phyloP scores from a whole-genome alignment of 2,888 invertebrate species.

The Deilephila porcellus region DNA sequence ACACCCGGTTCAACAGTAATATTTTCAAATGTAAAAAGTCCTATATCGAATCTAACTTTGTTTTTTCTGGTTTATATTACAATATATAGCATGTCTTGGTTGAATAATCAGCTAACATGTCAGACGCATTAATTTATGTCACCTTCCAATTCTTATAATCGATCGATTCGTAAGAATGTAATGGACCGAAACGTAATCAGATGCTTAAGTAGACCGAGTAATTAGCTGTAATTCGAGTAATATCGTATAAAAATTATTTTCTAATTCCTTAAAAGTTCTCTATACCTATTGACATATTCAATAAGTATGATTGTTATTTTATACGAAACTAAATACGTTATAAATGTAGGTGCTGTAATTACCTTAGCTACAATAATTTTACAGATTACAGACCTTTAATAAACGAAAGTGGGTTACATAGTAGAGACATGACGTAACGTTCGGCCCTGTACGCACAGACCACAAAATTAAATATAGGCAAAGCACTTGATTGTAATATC shows the following conservation, averaged over 20 bases:
- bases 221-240: background rate
- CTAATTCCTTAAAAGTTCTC: background rate
- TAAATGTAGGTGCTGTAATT: background rate
- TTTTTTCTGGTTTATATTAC: background rate
- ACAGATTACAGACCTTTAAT: slow-evolving; percentile 47
- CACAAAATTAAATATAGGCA: slow-evolving; percentile 42
- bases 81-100: background rate
- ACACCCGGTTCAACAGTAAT: background rate
- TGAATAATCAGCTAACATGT: background rate
- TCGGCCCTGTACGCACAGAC: slow-evolving; percentile 60
- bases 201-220: slow-evolving; percentile 4
- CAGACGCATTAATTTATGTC: background rate
- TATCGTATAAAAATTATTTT: background rate
- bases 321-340: too few species aligned
- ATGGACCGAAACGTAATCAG: slow-evolving; percentile 5
- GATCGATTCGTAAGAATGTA: background rate
- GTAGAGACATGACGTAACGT: slow-evolving; percentile 58
- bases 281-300: too few species aligned
- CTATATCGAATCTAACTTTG: background rate
- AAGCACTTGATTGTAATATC: slow-evolving; percentile 11
- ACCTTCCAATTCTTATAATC: background rate
- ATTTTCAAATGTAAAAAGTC: background rate
- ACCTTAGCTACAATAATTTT: slow-evolving; percentile 38
- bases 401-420: slow-evolving; percentile 66
- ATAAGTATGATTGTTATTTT: too few species aligned